A percentile compares a stretch with the other conserved stretches of the same genome.
phyloP scores from a whole-genome alignment of 2,113 vertebrate genomes.

The Corynorhinus townsendii region DNA sequence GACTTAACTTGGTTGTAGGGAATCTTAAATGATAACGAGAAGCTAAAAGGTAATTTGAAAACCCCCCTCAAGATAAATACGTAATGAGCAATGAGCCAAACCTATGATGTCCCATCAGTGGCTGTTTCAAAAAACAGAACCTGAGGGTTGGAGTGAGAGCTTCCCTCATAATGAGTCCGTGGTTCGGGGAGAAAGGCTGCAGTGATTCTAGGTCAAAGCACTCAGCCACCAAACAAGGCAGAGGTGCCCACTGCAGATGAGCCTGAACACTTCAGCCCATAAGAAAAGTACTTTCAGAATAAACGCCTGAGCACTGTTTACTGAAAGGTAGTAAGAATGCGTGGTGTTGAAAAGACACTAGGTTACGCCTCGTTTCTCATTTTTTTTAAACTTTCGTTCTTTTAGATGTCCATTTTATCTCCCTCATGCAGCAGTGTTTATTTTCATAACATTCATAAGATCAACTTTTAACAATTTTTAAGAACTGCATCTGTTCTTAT shows the following conservation, averaged over 20 bases:
- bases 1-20: slow-evolving; percentile 15
- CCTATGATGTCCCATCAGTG: neutral
- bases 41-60: slow-evolving; percentile 38
- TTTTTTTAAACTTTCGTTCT: neutral
- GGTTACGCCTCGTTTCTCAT: neutral
- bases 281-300: neutral
- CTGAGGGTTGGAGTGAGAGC: slow-evolving; percentile 14
- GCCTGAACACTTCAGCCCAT: neutral
- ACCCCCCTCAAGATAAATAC: slow-evolving; percentile 28
- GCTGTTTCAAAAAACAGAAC: slow-evolving; percentile 6
- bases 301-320: neutral
- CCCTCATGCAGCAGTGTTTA: neutral
- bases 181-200: neutral
- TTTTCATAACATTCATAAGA: neutral
- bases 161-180: slow-evolving; percentile 25
- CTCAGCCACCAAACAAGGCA: neutral
- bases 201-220: neutral
- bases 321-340: neutral
- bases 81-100: slow-evolving; percentile 39
- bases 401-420: neutral
- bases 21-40: slow-evolving; percentile 51
- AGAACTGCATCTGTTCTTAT: neutral
- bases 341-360: neutral
- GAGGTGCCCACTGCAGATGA: neutral
- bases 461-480: neutral